Evolutionary conservation across 2,888 invertebrate genomes (phyloP), one percentile per base, ranked within the genome.

Genomic region (Trisateles emortualis): DNA sequence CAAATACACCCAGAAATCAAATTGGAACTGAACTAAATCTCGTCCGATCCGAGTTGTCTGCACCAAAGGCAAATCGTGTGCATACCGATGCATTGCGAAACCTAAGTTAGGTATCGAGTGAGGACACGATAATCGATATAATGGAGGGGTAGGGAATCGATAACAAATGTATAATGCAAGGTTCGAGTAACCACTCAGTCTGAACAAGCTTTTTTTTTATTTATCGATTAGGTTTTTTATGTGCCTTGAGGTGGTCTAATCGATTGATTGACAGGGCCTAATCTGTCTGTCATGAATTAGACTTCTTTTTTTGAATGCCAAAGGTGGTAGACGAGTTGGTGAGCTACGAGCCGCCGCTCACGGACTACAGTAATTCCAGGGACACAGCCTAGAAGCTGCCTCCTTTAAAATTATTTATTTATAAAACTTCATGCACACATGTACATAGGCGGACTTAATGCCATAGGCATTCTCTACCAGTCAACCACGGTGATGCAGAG

Each of bases 131-230:
- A 72, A 74, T 74, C 74, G 68, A 74, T 74, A 51, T 69, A 68
- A 71, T 62, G 60, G 60, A 39, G 61, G 66, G 64, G 64, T 43
- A n/a, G 24, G 26, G 52, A 68, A 72, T 75, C 74, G 72, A 75
- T 76, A 52, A 8, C 26, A 40, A 53, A 67, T 76, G 52, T 58
- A 59, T 75, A 67, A 75, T 75, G 71, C 70, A 75, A 16, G 11
- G 39, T 33, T 33, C 14, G 32, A 16, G 39, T 46, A 38, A 40
- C 42, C 36, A 30, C 24, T 32, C 32, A 13, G 29, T 10, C 14
- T 41, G 29, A 41, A 42, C n/a, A 16, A 16, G 16, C 14, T 16
- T n/a, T n/a, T 5, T 3, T 26, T 19, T 35, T 51, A 36, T 44
- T 49, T 45, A 44, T 40, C 50, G 11, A 44, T 2, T 9, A 10